These are phyloP conservation scores for Cladorhizidae sp. DNA, from an alignment of 37 sponge, comb jelly and placozoan species.

Conservation along the genomic window DNA sequence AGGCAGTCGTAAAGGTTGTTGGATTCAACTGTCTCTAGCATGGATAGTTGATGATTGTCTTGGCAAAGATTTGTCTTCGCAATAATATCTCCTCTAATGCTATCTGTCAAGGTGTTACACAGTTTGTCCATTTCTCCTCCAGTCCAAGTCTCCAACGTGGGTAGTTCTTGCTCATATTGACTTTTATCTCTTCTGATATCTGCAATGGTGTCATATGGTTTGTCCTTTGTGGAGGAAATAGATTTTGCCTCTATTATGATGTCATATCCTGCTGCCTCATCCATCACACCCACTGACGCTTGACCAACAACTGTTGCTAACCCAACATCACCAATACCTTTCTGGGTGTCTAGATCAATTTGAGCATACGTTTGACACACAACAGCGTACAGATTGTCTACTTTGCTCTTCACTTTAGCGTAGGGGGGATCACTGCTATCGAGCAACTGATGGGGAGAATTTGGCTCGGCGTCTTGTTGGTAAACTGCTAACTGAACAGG, in stretches of 20 bases:
- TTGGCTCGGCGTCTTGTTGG: too few species aligned
- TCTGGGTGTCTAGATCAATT: not conserved
- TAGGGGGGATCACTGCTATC: slow-evolving; percentile 31
- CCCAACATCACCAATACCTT: too few species aligned
- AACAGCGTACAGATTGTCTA: slow-evolving; percentile 8
- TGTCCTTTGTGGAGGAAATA: not conserved
- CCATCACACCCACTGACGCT: not conserved
- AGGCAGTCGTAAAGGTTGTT: too few species aligned
- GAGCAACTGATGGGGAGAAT: not conserved
- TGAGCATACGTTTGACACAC: slow-evolving; percentile 2
- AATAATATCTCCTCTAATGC: slow-evolving; percentile 9
- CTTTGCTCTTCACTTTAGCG: slow-evolving; percentile 35
- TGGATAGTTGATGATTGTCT: not conserved
- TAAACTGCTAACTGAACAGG: too few species aligned
- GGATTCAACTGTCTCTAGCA: not conserved
- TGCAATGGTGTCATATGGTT: slow-evolving; percentile 29
- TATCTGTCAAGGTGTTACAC: slow-evolving; percentile 21
- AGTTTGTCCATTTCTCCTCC: slow-evolving; percentile 7
- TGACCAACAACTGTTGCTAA: not conserved
- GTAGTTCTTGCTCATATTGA: not conserved
- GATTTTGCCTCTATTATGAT: not conserved
- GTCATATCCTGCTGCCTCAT: not conserved
- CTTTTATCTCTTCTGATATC: not conserved
- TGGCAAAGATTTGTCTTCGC: slow-evolving; percentile 8
- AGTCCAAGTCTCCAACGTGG: slow-evolving; percentile 1